Percentiles rank a stretch among this genome's conserved stretches.
Conservation (phyloP, 2,888 invertebrate species). For the Baronia brevicornis region DNA sequence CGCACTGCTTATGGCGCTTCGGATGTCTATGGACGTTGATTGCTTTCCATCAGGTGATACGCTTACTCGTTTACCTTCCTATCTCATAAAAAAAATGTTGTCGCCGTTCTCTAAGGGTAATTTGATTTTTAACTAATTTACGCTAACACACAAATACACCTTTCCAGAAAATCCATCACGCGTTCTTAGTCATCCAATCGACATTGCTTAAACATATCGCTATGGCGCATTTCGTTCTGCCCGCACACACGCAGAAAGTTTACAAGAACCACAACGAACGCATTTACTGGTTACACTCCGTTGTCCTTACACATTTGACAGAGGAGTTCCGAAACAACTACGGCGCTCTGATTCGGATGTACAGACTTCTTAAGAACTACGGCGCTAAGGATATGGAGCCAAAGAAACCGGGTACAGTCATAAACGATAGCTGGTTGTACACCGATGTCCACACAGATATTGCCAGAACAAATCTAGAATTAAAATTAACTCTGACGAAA, state of each 20-base stretch:
- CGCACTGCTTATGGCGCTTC: too few species aligned
- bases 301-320: slow-evolving; percentile 37
- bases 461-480: slow-evolving; percentile 48
- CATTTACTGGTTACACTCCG: slow-evolving; percentile 56
- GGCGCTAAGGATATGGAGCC: slow-evolving; percentile 33
- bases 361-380: slow-evolving; percentile 55
- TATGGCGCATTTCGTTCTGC: slow-evolving; percentile 47
- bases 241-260: slow-evolving; percentile 28
- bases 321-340: slow-evolving; percentile 44
- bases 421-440: slow-evolving; percentile 54
- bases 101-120: too few species aligned
- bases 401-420: slow-evolving; percentile 42
- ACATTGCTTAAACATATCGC: slow-evolving; percentile 59
- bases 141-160: too few species aligned
- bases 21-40: too few species aligned
- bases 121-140: too few species aligned
- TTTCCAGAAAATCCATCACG: slow-evolving; percentile 69
- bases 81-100: too few species aligned
- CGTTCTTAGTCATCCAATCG: slow-evolving; percentile 63
- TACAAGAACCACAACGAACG: slow-evolving; percentile 64
- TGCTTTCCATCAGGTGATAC: too few species aligned
- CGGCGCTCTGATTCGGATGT: slow-evolving; percentile 55
- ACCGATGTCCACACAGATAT: slow-evolving; percentile 61
- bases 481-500: slow-evolving; percentile 52
- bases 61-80: too few species aligned